phyloP scores from a whole-genome alignment of 2,888 invertebrate species.

The Temnothorax ravouxi region DNA sequence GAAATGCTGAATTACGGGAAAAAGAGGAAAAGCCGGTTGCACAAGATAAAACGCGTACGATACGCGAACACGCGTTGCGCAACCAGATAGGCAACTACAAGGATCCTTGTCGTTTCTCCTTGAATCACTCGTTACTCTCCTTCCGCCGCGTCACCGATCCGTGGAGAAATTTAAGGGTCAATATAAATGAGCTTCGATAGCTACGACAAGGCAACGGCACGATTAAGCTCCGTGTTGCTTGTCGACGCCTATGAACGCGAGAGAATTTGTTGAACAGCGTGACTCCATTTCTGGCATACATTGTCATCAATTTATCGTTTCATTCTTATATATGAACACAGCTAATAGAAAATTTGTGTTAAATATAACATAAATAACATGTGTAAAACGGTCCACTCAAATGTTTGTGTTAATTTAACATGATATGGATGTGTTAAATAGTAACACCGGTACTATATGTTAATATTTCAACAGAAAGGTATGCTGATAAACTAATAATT shows the following conservation, averaged over 20 bases:
- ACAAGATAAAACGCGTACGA: constrained; percentile 31
- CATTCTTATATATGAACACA: background rate
- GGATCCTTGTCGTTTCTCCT: constrained; percentile 48
- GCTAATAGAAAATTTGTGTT: no score
- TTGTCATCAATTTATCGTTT: constrained; percentile 12
- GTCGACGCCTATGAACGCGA: constrained; percentile 16
- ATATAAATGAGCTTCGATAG: constrained; percentile 32
- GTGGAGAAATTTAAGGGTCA: constrained; percentile 51
- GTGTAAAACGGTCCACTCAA: no score
- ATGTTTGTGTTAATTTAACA: no score
- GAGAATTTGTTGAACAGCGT: constrained; percentile 30
- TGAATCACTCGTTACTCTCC: constrained; percentile 36
- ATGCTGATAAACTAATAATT: no score
- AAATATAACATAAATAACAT: no score
- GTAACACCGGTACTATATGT: no score
- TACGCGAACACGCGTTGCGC: constrained; percentile 46
- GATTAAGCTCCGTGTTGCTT: background rate
- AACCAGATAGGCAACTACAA: constrained; percentile 35
- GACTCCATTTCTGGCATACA: constrained; percentile 7
- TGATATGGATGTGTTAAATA: no score
- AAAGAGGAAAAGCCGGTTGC: constrained; percentile 47
- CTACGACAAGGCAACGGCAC: background rate
- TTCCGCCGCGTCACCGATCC: constrained; percentile 25
- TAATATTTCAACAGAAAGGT: no score
- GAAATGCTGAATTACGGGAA: background rate